Base-by-base conservation (phyloP, 1,140 invertebrate species). In the Rhagoletis pomonella region DNA sequence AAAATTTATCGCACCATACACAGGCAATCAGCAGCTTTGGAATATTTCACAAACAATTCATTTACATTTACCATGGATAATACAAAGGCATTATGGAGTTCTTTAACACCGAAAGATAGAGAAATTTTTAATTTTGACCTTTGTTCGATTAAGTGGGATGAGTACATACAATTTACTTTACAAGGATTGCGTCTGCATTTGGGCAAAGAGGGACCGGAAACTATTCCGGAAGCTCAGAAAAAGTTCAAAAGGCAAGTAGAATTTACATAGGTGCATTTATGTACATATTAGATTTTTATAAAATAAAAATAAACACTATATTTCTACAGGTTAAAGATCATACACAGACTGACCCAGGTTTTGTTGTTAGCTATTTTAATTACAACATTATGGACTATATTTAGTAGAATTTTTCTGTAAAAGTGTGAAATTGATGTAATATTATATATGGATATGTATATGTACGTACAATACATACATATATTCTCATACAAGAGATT, bases 61-160 rank as follows among this genome's bases (percentile, higher is more conserved):
- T 97, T 96, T 96, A 93, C 94, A 58, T 97, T 97, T 90, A 91
- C 94, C 3, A 96, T 95, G 88, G 91, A 94, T 0, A 97, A 97
- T 89, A 93, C 95, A 0, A 92, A 95, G 69, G 89, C 90, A 9
- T 91, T 98, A 62, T 94, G 95, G 91, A 89, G 92, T 0, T 93
- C 94, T 4, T 91, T 98, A 81, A 93, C 95, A 1, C 88, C 89
- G 0, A 91, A 94, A 47, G 97, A 98, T 91, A 93, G 94, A 86
- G 91, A 93, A 3, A 90, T 95, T 1, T 97, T 96, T 91, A 93
- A 94, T 14, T 96, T 96, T 89, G 95, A 96, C 88, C 95, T 97
- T 88, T 91, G 90, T 0, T 93, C 94, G 1, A 92, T 97, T 65
- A 93, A 95, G 81, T 97, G 96, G 96, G 90, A 93, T 0, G 90